phyloP scores from a whole-genome alignment of 2,888 invertebrate species.

The Strigamia maritima region DNA sequence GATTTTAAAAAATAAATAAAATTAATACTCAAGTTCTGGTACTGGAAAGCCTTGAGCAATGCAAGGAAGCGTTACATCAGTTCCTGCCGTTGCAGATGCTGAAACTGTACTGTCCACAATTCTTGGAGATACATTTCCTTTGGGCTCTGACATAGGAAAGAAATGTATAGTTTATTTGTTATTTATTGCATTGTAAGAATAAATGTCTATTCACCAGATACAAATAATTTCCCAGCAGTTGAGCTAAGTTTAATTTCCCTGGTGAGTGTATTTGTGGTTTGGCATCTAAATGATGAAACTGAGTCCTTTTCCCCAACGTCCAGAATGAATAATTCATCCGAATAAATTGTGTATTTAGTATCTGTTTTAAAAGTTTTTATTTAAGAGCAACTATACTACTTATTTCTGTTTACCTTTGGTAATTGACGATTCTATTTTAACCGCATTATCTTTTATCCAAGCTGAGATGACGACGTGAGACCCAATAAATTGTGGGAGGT shows the following conservation, averaged over 20 bases:
- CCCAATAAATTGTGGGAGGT: constrained; percentile 37
- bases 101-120: background rate
- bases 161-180: background rate
- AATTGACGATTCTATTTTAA: constrained; percentile 33
- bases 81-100: background rate
- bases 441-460: constrained; percentile 37
- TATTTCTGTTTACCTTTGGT: background rate
- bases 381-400: background rate
- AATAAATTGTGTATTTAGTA: constrained; percentile 26
- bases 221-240: constrained; percentile 34
- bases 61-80: constrained; percentile 40
- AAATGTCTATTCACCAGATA: constrained; percentile 28
- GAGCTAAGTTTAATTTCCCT: constrained; percentile 31
- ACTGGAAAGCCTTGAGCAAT: constrained; percentile 40
- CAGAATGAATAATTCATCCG: constrained; percentile 23
- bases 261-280: constrained; percentile 31
- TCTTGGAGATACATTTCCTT: constrained; percentile 2
- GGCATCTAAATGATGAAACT: constrained; percentile 34
- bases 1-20: background rate
- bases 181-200: background rate
- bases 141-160: background rate
- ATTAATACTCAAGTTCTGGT: constrained; percentile 30
- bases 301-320: constrained; percentile 15
- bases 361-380: background rate
- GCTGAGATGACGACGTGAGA: constrained; percentile 22